Conservation (phyloP, 2,113 vertebrate species). For the Lipotes vexillifer region DNA sequence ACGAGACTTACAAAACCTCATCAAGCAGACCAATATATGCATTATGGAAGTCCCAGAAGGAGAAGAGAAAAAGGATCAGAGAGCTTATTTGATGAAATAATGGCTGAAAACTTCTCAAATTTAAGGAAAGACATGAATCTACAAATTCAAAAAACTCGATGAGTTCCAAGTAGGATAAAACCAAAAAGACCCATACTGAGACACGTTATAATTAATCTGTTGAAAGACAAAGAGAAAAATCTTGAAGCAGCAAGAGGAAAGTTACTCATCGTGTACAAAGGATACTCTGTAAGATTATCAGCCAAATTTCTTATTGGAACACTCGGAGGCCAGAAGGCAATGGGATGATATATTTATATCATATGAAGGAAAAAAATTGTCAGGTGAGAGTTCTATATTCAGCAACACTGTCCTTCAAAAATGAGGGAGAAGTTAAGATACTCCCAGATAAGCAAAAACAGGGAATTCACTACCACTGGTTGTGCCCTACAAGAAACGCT, state of each 20-base stretch:
- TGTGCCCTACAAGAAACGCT: not conserved
- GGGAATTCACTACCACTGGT: not conserved
- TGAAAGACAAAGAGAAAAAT: constrained; percentile 3
- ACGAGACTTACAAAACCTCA: not conserved
- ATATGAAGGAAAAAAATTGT: not conserved
- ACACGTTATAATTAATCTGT: not conserved
- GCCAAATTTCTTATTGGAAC: not conserved
- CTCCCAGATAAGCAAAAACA: not conserved
- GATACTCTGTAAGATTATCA: not conserved
- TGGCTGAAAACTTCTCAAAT: not conserved
- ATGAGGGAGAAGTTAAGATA: not conserved
- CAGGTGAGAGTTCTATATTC: not conserved
- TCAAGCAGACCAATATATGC: not conserved
- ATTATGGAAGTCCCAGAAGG: not conserved
- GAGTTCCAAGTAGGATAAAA: not conserved
- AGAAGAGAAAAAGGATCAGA: not conserved
- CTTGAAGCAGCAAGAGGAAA: not conserved
- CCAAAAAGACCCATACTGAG: not conserved
- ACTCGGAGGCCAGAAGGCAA: not conserved
- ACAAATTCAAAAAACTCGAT: not conserved
- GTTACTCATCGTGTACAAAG: not conserved
- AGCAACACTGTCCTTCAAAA: not conserved
- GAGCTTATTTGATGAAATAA: not conserved
- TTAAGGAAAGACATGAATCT: not conserved
- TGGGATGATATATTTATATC: not conserved